These are phyloP conservation scores for Mionectes macconnelli DNA, from an alignment of 2,113 vertebrate species.

Conservation along the genomic window DNA sequence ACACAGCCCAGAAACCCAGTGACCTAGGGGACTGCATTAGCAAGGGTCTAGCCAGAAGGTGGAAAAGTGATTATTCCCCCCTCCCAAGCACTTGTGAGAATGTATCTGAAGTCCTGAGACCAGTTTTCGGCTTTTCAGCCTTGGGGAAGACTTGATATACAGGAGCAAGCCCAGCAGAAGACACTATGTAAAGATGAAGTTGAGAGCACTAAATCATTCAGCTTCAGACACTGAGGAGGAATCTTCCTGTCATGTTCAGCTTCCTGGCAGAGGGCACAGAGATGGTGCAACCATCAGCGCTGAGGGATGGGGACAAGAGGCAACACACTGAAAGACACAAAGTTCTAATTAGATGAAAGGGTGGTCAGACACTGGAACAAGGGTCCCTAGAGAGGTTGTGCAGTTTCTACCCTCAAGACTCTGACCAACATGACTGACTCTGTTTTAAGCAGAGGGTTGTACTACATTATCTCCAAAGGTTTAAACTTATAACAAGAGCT, in stretches of 20 bases:
- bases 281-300: fast-evolving
- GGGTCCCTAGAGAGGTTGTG: fast-evolving
- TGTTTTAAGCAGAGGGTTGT: not conserved
- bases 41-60: not conserved
- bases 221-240: not conserved
- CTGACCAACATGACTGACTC: not conserved
- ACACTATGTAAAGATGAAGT: not conserved
- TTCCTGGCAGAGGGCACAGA: not conserved
- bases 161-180: not conserved
- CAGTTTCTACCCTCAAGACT: not conserved
- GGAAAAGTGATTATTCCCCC: not conserved
- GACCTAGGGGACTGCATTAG: not conserved
- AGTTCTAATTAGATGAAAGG: not conserved
- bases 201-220: not conserved
- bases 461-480: not conserved
- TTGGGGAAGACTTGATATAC: not conserved
- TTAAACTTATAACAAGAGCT: not conserved
- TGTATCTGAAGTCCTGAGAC: fast-evolving
- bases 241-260: not conserved
- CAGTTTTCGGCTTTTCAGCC: not conserved
- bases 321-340: not conserved
- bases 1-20: not conserved
- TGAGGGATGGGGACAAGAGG: not conserved
- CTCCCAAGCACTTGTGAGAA: not conserved
- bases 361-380: not conserved